These are phyloP conservation scores for Eudyptes chrysolophus DNA, from an alignment of 2,113 vertebrate genomes.

Conservation along the genomic window DNA sequence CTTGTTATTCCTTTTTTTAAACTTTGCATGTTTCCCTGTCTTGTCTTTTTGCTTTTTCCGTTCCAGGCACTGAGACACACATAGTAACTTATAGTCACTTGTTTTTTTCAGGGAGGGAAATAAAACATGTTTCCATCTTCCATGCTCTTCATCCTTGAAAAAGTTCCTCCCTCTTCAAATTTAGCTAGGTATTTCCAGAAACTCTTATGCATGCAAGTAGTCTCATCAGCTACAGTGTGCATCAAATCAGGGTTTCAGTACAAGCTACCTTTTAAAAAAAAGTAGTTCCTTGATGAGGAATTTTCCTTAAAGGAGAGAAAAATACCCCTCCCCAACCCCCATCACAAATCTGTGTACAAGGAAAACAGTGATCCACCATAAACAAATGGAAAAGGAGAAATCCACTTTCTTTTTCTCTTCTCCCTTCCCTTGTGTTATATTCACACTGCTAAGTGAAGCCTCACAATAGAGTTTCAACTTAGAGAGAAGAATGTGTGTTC, in stretches of 20 bases:
- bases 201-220: neutral
- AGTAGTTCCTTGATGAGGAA: neutral
- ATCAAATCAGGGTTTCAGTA: neutral
- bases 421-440: neutral
- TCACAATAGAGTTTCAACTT: neutral
- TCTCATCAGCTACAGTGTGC: neutral
- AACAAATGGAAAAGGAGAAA: neutral
- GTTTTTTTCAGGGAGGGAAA: neutral
- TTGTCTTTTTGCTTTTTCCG: neutral
- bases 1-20: neutral
- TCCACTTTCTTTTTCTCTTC: neutral
- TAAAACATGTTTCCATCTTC: neutral
- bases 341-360: neutral
- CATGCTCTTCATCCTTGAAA: neutral
- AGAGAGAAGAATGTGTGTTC: neutral
- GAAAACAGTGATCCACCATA: neutral
- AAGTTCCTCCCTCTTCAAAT: neutral
- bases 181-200: neutral
- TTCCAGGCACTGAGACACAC: neutral
- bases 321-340: accelerated
- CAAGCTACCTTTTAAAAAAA: neutral
- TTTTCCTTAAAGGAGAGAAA: neutral
- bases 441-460: neutral
- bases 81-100: neutral
- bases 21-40: neutral